Evolutionary conservation across 1,140 invertebrate genomes (phyloP).

Genomic region (Camponotus pennsylvanicus): DNA sequence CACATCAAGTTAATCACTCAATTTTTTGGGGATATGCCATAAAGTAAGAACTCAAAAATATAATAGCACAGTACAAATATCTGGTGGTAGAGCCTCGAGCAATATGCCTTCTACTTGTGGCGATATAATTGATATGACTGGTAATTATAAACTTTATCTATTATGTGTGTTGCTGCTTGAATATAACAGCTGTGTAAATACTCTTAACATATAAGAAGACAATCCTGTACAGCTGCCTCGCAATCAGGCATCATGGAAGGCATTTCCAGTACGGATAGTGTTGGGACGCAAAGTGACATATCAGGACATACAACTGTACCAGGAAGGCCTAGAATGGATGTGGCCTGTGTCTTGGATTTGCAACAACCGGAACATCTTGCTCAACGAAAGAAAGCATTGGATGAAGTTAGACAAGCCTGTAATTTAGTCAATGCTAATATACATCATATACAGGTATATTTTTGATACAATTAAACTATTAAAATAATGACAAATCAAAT

Average conservation of each 20-base stretch:
- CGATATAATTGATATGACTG: slow-evolving; percentile 78
- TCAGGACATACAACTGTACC: slow-evolving; percentile 89
- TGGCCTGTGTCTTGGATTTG: slow-evolving; percentile 96
- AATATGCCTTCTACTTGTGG: slow-evolving; percentile 83
- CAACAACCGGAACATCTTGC: slow-evolving; percentile 90
- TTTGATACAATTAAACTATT: not conserved
- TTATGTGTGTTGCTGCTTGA: not conserved
- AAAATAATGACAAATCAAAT: not conserved
- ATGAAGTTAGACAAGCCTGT: slow-evolving; percentile 94
- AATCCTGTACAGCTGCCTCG: slow-evolving; percentile 56
- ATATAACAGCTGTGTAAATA: slow-evolving; percentile 1
- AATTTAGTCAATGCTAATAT: slow-evolving; percentile 92
- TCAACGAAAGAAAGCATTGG: slow-evolving; percentile 92
- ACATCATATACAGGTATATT: slow-evolving; percentile 92
- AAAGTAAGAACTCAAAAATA: slow-evolving; percentile 11
- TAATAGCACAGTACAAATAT: too few relatives aligned
- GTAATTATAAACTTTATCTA: slow-evolving; percentile 68
- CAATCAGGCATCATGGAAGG: slow-evolving; percentile 77
- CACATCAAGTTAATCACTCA: not conserved
- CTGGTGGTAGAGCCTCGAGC: not conserved
- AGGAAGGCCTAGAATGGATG: slow-evolving; percentile 92
- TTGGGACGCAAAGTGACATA: slow-evolving; percentile 90
- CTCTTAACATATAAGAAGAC: not conserved
- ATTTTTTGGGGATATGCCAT: not conserved
- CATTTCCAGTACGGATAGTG: slow-evolving; percentile 88